Conservation (phyloP, 35 echinoderm and acorn worm genomes). For the Ophioderma brevispina region DNA sequence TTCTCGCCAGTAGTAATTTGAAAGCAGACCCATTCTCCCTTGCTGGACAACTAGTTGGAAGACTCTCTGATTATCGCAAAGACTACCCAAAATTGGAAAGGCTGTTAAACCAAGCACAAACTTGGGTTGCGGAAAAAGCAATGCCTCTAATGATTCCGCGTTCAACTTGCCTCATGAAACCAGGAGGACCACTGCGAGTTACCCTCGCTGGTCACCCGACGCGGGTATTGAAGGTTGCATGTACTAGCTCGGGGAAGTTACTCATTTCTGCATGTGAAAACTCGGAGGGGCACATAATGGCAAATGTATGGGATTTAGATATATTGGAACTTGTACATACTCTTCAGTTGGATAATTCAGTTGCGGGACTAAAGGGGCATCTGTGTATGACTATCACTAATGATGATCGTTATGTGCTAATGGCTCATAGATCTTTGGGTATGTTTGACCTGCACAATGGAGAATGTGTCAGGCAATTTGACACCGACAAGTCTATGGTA, state of each 20-base stretch:
- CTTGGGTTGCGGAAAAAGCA: slow-evolving; percentile 43
- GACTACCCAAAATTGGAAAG: slow-evolving; percentile 22
- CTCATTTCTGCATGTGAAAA: slow-evolving; percentile 71
- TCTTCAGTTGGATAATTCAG: slow-evolving; percentile 6
- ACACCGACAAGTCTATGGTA: slow-evolving; percentile 25
- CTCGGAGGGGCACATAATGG: slow-evolving; percentile 46
- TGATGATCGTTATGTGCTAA: slow-evolving; percentile 32
- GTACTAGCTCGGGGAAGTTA: slow-evolving; percentile 9
- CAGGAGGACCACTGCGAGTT: slow-evolving; percentile 78
- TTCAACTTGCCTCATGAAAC: slow-evolving; percentile 70
- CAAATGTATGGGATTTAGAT: slow-evolving; percentile 68
- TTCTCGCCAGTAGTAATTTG: slow-evolving; percentile 72
- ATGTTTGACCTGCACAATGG: slow-evolving; percentile 65
- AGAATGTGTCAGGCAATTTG: slow-evolving; percentile 36
- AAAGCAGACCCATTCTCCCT: slow-evolving; percentile 71
- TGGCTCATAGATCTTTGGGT: slow-evolving; percentile 45
- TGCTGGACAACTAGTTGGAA: slow-evolving; percentile 72
- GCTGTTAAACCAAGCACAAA: slow-evolving; percentile 46
- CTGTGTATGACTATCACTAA: slow-evolving; percentile 10
- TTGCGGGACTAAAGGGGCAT: slow-evolving; percentile 10
- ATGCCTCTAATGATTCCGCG: slow-evolving; percentile 63
- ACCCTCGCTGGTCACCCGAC: slow-evolving; percentile 73
- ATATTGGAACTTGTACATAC: slow-evolving; percentile 73
- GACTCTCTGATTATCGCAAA: slow-evolving; percentile 42
- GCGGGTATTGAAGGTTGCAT: slow-evolving; percentile 46